Percentiles rank a stretch among this genome's conserved stretches.
phyloP scores from a whole-genome alignment of 37 sponge, comb jelly and placozoan genomes.

The Oscarella lobularis region DNA sequence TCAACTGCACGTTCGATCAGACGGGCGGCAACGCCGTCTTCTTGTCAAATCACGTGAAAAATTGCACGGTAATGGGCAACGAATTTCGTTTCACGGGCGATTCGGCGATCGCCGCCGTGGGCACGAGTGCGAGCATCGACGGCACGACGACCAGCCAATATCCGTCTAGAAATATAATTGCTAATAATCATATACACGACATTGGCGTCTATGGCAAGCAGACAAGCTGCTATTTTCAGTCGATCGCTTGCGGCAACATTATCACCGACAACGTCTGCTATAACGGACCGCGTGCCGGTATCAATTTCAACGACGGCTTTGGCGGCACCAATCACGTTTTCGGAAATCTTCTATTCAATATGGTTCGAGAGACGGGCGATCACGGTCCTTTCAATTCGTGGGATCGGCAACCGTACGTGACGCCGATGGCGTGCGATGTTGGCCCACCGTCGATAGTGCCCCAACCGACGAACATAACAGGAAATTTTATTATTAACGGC shows the following conservation, averaged over 20 bases:
- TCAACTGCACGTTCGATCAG: slow-evolving; percentile 22
- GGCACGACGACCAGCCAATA: slow-evolving; percentile 50
- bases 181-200: slow-evolving; percentile 48
- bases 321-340: slow-evolving; percentile 16
- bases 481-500: slow-evolving; percentile 48
- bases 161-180: slow-evolving; percentile 29
- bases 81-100: slow-evolving; percentile 21
- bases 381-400: slow-evolving; percentile 65
- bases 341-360: slow-evolving; percentile 51
- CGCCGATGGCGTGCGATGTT: slow-evolving; percentile 8
- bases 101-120: slow-evolving; percentile 11
- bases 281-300: slow-evolving; percentile 68
- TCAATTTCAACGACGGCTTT: too few relatives aligned
- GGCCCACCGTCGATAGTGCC: slow-evolving; percentile 11
- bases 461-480: slow-evolving; percentile 14
- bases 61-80: slow-evolving; percentile 13
- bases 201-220: slow-evolving; percentile 53
- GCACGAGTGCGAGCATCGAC: slow-evolving; percentile 29
- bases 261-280: slow-evolving; percentile 51
- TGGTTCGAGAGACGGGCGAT: slow-evolving; percentile 48
- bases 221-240: slow-evolving; percentile 38
- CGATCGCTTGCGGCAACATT: slow-evolving; percentile 35
- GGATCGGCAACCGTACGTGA: slow-evolving; percentile 47
- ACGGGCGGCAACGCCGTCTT: slow-evolving; percentile 47
- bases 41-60: slow-evolving; percentile 30